These are phyloP conservation scores for Rhabdornis inornatus DNA, from an alignment of 2,113 vertebrate genomes.

Conservation along the genomic window DNA sequence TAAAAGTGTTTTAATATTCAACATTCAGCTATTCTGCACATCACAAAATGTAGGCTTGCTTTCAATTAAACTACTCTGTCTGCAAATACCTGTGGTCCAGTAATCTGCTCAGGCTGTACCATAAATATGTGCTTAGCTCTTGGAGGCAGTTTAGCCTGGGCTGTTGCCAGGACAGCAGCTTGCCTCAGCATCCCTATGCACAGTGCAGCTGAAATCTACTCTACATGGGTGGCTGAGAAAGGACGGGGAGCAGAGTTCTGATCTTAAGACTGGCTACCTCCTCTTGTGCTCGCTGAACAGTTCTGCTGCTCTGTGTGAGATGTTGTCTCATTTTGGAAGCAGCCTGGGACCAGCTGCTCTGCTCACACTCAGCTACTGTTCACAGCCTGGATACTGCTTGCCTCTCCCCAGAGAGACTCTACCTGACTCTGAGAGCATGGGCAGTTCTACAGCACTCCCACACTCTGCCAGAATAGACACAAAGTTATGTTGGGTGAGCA, in stretches of 20 bases:
- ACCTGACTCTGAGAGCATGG: background rate
- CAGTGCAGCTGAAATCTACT: background rate
- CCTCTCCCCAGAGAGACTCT: background rate
- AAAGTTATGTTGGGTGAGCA: background rate
- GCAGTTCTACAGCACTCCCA: background rate
- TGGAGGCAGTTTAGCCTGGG: background rate
- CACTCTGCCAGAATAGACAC: background rate
- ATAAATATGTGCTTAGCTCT: background rate
- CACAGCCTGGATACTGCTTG: background rate
- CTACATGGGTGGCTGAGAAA: background rate
- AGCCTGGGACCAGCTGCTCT: background rate
- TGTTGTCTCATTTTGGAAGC: accelerated
- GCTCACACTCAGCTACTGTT: background rate
- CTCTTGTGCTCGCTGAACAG: background rate
- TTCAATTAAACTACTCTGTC: background rate
- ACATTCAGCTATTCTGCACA: background rate
- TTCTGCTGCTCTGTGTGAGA: background rate
- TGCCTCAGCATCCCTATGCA: background rate
- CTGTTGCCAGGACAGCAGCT: background rate
- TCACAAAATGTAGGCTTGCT: background rate
- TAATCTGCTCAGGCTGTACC: background rate
- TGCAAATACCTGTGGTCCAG: background rate
- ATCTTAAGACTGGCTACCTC: background rate
- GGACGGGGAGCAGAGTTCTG: background rate
- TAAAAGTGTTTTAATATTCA: background rate